A percentile compares a stretch with the other conserved stretches of the same genome.
These are phyloP conservation scores for Pollenia amentaria DNA, from an alignment of 2,888 invertebrate species.

Conservation along the genomic window DNA sequence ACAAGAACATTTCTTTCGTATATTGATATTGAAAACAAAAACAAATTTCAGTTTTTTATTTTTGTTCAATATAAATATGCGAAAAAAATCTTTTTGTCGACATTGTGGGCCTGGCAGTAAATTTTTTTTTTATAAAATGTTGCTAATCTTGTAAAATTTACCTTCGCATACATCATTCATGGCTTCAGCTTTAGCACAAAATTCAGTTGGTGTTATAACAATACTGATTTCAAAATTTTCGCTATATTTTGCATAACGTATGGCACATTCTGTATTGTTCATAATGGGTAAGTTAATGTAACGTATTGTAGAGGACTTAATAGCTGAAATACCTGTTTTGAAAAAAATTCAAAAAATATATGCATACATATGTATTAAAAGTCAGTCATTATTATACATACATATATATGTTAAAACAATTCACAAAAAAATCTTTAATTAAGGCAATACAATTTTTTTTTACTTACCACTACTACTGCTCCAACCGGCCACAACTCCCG, in stretches of 20 bases:
- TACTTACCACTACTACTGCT: slow-evolving; percentile 87
- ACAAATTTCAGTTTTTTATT: no score
- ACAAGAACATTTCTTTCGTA: no score
- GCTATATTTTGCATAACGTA: slow-evolving; percentile 83
- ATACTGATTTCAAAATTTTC: slow-evolving; percentile 84
- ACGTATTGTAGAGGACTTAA: slow-evolving; percentile 80
- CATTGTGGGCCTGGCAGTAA: no score
- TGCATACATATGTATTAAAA: slow-evolving; percentile 13
- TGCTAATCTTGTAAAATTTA: slow-evolving; percentile 61
- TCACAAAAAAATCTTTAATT: slow-evolving; percentile 2
- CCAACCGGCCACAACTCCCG: slow-evolving; percentile 90
- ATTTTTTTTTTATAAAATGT: no score
- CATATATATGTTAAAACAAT: slow-evolving; percentile 20
- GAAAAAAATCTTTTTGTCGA: no score
- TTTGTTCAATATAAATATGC: no score
- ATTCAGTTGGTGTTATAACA: slow-evolving; percentile 82
- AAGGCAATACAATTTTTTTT: slow-evolving; percentile 4
- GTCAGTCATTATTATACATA: slow-evolving; percentile 18
- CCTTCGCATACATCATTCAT: slow-evolving; percentile 84
- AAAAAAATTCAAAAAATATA: slow-evolving; percentile 35
- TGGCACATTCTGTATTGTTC: slow-evolving; percentile 82
- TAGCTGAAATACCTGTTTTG: slow-evolving; percentile 59
- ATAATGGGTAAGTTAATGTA: slow-evolving; percentile 85
- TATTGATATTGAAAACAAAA: no score
- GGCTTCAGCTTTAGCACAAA: slow-evolving; percentile 84